Conservation (phyloP, 2,888 invertebrate genomes). For the Chymomyza caudatula region DNA sequence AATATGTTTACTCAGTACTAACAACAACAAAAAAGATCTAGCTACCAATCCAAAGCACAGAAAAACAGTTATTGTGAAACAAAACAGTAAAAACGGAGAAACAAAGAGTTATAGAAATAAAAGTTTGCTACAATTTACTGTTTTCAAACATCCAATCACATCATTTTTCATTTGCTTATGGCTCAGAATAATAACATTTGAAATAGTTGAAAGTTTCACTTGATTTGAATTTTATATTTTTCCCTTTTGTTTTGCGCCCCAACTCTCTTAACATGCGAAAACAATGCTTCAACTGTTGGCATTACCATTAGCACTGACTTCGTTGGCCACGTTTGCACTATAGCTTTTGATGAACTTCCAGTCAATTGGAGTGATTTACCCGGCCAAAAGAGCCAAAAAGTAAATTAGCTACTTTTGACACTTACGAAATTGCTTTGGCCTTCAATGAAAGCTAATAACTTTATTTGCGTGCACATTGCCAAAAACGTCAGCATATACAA, state of each 20-base stretch:
- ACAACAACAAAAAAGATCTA: too few species aligned
- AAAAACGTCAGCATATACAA: background rate
- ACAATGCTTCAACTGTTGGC: background rate
- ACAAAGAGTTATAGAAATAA: background rate
- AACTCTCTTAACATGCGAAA: background rate
- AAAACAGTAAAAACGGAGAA: too few species aligned
- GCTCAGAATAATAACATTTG: constrained; percentile 51
- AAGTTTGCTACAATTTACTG: constrained; percentile 3
- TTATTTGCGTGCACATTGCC: background rate
- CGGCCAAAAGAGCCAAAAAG: constrained; percentile 49
- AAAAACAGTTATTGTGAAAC: too few species aligned
- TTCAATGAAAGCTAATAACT: background rate
- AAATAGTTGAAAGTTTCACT: constrained; percentile 59
- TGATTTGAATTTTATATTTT: constrained; percentile 10
- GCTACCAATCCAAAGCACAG: too few species aligned
- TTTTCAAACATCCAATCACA: background rate
- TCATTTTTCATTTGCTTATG: constrained; percentile 34
- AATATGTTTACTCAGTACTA: too few species aligned
- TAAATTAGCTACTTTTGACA: constrained; percentile 59
- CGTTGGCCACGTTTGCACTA: background rate
- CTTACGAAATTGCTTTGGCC: constrained; percentile 46
- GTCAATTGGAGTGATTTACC: constrained; percentile 70
- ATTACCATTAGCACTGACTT: background rate
- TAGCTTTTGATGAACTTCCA: constrained; percentile 46
- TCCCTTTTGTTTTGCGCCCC: background rate